Percentiles rank a stretch among this genome's conserved stretches.
Conservation (phyloP, 2,797 vertebrate species). For the Eleutherodactylus coqui region DNA sequence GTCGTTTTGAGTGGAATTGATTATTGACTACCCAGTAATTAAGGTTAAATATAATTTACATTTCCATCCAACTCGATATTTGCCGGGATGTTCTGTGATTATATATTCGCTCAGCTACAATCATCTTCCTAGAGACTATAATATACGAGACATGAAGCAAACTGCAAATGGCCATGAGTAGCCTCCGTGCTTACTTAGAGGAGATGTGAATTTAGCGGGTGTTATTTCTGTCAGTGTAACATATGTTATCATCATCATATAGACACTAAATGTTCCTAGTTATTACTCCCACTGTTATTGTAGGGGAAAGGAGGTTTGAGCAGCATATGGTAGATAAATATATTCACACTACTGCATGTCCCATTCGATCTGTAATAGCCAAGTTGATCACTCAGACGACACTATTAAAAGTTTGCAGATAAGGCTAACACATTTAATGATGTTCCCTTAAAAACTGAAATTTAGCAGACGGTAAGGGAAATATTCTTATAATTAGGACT, state of each 20-base stretch:
- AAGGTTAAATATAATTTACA: conserved; percentile 1
- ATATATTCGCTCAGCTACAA: neutral
- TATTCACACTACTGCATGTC: conserved; percentile 9
- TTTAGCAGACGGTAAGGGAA: conserved; percentile 18
- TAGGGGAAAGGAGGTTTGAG: conserved; percentile 5
- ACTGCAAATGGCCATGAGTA: neutral
- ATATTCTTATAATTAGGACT: conserved; percentile 7
- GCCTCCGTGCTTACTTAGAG: neutral
- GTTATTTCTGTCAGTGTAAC: conserved; percentile 11
- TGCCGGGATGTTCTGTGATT: neutral
- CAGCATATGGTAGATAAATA: conserved; percentile 53
- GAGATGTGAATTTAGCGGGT: neutral
- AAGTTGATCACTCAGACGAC: conserved; percentile 17
- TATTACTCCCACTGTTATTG: conserved; percentile 47
- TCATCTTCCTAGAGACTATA: conserved; percentile 1
- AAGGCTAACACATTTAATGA: conserved; percentile 44
- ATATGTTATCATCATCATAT: conserved; percentile 42
- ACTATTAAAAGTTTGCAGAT: conserved; percentile 45
- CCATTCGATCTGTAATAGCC: conserved; percentile 21
- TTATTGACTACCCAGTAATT: conserved; percentile 21
- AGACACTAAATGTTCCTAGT: conserved; percentile 1
- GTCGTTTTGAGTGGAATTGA: neutral
- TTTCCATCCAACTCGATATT: neutral
- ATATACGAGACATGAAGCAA: neutral
- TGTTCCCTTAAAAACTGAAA: conserved; percentile 41